Conservation (phyloP, 1,140 invertebrate genomes). For the Achatina immaculata region DNA sequence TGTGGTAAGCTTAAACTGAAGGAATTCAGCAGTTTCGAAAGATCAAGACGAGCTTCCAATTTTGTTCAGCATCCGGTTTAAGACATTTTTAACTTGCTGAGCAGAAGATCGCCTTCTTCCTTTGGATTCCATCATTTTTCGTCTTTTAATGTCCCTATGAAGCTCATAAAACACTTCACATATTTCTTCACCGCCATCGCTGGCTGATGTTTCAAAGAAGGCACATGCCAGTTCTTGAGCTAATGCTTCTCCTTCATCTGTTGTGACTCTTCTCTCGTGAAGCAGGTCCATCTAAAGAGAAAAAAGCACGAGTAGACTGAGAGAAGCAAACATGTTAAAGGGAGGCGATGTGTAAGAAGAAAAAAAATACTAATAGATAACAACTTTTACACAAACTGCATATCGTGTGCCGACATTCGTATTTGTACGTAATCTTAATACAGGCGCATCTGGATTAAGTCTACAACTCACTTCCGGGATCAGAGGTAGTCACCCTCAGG, state of each 20-base stretch:
- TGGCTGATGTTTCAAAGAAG: slow-evolving; percentile 87
- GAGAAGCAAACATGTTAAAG: too few species aligned
- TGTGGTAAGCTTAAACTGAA: too few species aligned
- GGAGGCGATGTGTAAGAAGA: too few species aligned
- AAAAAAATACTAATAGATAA: too few species aligned
- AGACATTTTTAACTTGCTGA: slow-evolving; percentile 66
- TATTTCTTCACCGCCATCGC: slow-evolving; percentile 80
- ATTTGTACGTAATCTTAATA: too few species aligned
- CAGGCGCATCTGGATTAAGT: too few species aligned
- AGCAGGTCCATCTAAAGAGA: slow-evolving; percentile 81
- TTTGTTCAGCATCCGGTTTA: slow-evolving; percentile 67
- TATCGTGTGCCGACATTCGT: too few species aligned
- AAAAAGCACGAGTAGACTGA: too few species aligned
- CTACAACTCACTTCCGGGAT: too few species aligned
- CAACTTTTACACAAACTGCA: too few species aligned
- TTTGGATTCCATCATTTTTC: slow-evolving; percentile 64
- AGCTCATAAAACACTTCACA: slow-evolving; percentile 66
- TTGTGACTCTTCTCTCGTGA: slow-evolving; percentile 87
- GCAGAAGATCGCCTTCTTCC: slow-evolving; percentile 68
- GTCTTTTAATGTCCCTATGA: slow-evolving; percentile 65
- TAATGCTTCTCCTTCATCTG: slow-evolving; percentile 84
- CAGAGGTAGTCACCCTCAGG: too few species aligned
- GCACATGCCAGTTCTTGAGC: slow-evolving; percentile 83
- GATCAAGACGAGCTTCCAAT: slow-evolving; percentile 43
- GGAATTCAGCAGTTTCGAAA: neutral